These are phyloP conservation scores for Caenorhabditis sinica DNA, from an alignment of 2,888 invertebrate genomes.

Conservation along the genomic window DNA sequence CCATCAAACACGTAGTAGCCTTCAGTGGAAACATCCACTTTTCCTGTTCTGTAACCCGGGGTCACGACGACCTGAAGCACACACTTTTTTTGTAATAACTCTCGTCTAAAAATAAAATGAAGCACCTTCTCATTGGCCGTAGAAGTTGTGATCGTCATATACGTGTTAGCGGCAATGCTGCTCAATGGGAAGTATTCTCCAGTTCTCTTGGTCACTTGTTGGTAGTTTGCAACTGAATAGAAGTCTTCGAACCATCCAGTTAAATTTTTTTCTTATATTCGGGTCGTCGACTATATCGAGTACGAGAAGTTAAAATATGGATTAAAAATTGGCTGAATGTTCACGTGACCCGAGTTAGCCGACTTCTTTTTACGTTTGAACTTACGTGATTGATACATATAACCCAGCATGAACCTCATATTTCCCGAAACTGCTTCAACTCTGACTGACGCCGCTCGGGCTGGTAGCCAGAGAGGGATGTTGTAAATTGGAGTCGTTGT, in stretches of 20 bases:
- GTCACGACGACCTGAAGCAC: not conserved
- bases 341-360: too few species aligned
- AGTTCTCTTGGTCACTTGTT: conserved; percentile 18
- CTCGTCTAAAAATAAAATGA: not conserved
- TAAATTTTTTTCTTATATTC: too few species aligned
- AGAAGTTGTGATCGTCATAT: conserved; percentile 30
- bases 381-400: not conserved
- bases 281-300: too few species aligned
- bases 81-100: not conserved
- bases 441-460: conserved; percentile 1
- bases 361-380: not conserved
- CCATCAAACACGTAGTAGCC: conserved; percentile 39
- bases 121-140: conserved; percentile 1
- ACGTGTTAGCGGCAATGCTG: not conserved
- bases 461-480: not conserved
- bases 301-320: too few species aligned
- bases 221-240: not conserved
- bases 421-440: conserved; percentile 5
- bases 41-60: not conserved
- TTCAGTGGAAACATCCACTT: not conserved
- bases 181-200: conserved; percentile 25
- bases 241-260: too few species aligned
- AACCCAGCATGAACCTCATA: conserved; percentile 7
- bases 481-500: not conserved
- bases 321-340: too few species aligned